Conservation (phyloP, 2,888 invertebrate species). For the Cheilosia vernalis region DNA sequence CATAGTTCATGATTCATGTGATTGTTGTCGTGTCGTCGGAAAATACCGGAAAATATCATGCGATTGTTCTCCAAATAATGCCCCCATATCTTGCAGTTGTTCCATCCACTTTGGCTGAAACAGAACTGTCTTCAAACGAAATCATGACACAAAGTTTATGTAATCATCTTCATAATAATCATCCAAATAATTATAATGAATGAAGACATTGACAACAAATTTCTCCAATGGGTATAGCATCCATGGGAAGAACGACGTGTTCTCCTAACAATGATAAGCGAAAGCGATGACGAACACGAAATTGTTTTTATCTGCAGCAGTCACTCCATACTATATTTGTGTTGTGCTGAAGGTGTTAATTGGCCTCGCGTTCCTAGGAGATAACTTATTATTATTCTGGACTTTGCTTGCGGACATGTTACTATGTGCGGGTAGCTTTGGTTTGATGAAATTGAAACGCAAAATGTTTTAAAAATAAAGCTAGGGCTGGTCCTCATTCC, state of each 20-base stretch:
- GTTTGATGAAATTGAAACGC: no score
- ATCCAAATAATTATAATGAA: conserved; percentile 31
- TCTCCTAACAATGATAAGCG: neutral
- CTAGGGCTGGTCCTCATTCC: no score
- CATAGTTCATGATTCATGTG: no score
- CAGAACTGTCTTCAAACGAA: conserved; percentile 9
- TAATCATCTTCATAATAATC: conserved; percentile 24
- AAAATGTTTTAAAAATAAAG: no score
- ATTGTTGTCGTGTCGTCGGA: conserved; percentile 22
- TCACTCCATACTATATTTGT: neutral
- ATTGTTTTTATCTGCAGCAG: neutral
- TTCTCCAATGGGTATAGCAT: neutral
- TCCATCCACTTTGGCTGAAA: neutral
- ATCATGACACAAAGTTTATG: conserved; percentile 28
- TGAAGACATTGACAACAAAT: conserved; percentile 10
- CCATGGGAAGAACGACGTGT: neutral
- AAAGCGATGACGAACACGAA: neutral
- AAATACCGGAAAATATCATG: conserved; percentile 60
- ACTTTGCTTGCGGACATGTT: neutral
- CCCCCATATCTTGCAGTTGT: neutral
- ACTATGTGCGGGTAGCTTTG: neutral
- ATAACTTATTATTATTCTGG: no score
- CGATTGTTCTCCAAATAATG: conserved; percentile 28
- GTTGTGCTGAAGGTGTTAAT: neutral
- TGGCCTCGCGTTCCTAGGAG: neutral